These are phyloP conservation scores for Microhierax caerulescens DNA, from an alignment of 2,797 vertebrate genomes.

Conservation along the genomic window DNA sequence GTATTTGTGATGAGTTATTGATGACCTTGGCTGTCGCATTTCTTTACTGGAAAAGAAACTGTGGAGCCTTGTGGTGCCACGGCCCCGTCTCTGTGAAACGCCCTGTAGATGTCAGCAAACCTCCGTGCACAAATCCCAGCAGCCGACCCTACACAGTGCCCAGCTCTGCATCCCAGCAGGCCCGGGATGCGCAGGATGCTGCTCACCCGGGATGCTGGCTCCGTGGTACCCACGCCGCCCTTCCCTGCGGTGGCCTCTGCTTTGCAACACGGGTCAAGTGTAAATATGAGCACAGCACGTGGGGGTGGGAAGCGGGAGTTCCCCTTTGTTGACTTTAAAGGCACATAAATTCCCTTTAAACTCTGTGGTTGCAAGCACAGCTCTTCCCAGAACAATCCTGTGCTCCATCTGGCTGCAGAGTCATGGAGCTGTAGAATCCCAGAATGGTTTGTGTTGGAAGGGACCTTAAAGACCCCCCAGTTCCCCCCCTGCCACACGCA, in stretches of 20 bases:
- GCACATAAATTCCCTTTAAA: background rate
- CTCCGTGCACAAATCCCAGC: background rate
- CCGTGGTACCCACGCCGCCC: rapidly evolving
- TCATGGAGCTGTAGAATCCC: too few species aligned
- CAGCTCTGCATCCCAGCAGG: background rate
- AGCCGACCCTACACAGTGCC: rapidly evolving
- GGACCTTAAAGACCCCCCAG: too few species aligned
- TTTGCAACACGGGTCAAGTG: rapidly evolving
- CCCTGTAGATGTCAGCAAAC: conserved; percentile 57
- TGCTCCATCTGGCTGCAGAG: background rate
- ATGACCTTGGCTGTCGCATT: background rate
- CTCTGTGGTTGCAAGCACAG: background rate
- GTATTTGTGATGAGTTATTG: background rate
- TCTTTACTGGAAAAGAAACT: background rate
- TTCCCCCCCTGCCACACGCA: too few species aligned
- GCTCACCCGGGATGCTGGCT: too few species aligned
- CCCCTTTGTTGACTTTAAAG: rapidly evolving
- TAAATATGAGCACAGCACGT: rapidly evolving
- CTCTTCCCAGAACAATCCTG: background rate
- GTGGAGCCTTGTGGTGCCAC: rapidly evolving
- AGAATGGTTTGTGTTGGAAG: too few species aligned
- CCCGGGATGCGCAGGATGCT: background rate
- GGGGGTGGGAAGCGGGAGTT: background rate
- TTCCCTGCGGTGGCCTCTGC: background rate
- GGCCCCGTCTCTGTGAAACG: background rate